Evolutionary conservation across 1,140 invertebrate species (phyloP).

Genomic region (Drosophila murphyi): DNA sequence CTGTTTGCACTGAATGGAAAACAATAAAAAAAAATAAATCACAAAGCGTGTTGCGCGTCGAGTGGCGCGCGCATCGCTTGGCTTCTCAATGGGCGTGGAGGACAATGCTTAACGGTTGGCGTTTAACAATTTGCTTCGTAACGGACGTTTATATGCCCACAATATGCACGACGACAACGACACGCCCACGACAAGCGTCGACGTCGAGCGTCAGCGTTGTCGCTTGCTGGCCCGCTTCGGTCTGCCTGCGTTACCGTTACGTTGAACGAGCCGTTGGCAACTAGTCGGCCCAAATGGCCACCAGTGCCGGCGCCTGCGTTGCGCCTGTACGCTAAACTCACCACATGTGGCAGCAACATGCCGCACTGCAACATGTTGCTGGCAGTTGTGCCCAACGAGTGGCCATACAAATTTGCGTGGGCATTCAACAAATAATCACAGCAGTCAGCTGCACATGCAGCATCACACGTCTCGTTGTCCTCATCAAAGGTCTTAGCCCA

Average conservation of each 20-base stretch:
- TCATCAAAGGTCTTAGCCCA: too few relatives aligned
- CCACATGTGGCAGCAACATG: conserved; percentile 27
- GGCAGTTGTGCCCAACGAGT: neutral
- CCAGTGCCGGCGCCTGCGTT: conserved; percentile 25
- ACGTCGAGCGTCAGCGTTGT: conserved; percentile 29
- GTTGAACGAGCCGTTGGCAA: conserved; percentile 64
- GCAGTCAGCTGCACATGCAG: too few relatives aligned
- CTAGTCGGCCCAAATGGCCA: conserved; percentile 36
- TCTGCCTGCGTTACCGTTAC: conserved; percentile 57
- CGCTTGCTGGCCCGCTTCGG: conserved; percentile 33
- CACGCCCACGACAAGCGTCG: conserved; percentile 29
- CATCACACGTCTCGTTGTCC: too few relatives aligned
- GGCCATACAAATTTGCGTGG: neutral
- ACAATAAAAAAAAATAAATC: conserved; percentile 1
- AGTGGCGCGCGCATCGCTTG: conserved; percentile 7
- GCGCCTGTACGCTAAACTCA: conserved; percentile 12
- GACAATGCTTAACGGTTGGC: neutral
- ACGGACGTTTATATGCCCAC: neutral
- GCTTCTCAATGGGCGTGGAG: neutral
- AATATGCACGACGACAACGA: conserved; percentile 12
- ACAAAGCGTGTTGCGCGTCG: neutral
- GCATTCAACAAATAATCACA: neutral
- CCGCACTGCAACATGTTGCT: neutral
- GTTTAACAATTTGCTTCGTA: neutral
- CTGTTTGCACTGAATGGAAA: neutral